These are phyloP conservation scores for Sapajus apella DNA, from an alignment of 2,113 vertebrate genomes.

Conservation along the genomic window DNA sequence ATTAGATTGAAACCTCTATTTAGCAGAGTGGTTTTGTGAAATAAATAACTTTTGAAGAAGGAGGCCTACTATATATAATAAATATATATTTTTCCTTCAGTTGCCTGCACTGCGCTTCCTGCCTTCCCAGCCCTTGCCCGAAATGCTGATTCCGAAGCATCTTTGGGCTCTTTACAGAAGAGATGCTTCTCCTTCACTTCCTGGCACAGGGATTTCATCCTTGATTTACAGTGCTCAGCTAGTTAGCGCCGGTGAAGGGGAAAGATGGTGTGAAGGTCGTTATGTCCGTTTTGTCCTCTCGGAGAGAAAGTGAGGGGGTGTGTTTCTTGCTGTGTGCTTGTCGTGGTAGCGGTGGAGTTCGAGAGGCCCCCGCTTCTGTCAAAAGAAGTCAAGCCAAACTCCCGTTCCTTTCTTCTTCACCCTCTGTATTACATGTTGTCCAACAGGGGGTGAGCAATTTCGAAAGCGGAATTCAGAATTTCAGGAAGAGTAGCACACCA, in stretches of 20 bases:
- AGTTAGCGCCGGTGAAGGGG: slow-evolving; percentile 69
- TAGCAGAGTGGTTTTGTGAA: slow-evolving; percentile 76
- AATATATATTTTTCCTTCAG: slow-evolving; percentile 7
- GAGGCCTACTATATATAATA: slow-evolving; percentile 49
- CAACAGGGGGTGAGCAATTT: slow-evolving; percentile 67
- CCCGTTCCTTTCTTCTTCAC: slow-evolving; percentile 59
- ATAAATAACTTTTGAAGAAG: slow-evolving; percentile 76
- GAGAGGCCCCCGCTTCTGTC: slow-evolving; percentile 57
- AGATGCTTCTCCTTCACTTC: slow-evolving; percentile 61
- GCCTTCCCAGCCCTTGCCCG: slow-evolving; percentile 61
- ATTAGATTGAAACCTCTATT: slow-evolving; percentile 72
- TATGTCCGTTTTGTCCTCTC: slow-evolving; percentile 68
- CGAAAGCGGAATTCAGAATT: slow-evolving; percentile 79
- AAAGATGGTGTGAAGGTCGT: slow-evolving; percentile 79
- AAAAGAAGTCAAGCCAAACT: slow-evolving; percentile 44
- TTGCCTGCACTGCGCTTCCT: slow-evolving; percentile 44
- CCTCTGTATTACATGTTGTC: background rate
- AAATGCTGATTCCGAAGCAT: slow-evolving; percentile 79
- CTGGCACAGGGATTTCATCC: slow-evolving; percentile 77
- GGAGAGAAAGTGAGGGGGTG: background rate
- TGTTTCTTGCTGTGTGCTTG: background rate
- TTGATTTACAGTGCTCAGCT: slow-evolving; percentile 83
- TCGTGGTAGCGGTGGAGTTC: slow-evolving; percentile 31
- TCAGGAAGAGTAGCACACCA: slow-evolving; percentile 65
- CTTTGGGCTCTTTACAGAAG: slow-evolving; percentile 73